Conservation (phyloP, 1,140 invertebrate genomes). For the Papilio aristodemus region DNA sequence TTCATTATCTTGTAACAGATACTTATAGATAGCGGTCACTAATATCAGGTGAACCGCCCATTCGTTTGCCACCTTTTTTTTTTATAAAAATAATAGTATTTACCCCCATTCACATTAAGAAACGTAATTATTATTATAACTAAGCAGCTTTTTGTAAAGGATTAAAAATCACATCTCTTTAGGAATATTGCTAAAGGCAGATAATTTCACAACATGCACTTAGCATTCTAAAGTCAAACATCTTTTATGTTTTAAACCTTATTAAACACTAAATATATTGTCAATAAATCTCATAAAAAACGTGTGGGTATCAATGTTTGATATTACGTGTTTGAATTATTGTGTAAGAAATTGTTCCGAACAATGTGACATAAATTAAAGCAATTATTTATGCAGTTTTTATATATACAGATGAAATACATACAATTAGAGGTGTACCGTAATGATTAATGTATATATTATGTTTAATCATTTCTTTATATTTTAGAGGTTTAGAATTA, state of each 20-base stretch:
- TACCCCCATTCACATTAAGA: no score
- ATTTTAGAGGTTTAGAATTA: background rate
- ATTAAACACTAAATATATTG: conserved; percentile 5
- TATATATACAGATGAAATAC: background rate
- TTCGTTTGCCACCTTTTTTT: no score
- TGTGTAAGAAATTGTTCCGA: background rate
- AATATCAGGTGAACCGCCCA: no score
- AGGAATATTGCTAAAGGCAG: background rate
- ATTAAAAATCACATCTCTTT: no score
- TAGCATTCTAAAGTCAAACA: background rate
- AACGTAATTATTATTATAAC: no score
- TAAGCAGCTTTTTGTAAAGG: no score
- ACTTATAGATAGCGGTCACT: no score
- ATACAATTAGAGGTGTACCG: no score
- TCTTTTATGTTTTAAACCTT: background rate
- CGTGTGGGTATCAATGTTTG: background rate
- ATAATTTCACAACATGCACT: background rate
- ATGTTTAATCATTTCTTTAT: background rate
- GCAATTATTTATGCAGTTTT: background rate
- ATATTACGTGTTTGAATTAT: no score
- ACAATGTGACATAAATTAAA: conserved; percentile 6
- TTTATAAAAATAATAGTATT: no score
- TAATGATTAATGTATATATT: background rate
- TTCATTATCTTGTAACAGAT: no score
- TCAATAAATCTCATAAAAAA: background rate